Evolutionary conservation across 1,140 invertebrate species (phyloP), one percentile per base, ranked within the genome.

Genomic region (Calephelis nemesis): DNA sequence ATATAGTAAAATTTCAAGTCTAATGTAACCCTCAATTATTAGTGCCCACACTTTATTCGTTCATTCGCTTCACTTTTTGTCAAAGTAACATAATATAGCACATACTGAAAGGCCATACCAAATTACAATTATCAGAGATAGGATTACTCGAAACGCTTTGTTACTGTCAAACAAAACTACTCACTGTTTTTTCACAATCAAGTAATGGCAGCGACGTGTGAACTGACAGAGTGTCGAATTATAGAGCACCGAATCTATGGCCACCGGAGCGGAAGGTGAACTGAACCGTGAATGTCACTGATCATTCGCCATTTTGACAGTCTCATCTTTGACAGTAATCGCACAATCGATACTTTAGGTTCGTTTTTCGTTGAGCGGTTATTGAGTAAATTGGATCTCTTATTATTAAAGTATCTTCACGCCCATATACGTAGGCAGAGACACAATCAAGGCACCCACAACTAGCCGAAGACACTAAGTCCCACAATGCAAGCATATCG

Each of bases 211-310:
- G 10, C 12, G 63, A 52, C 63, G 11, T 47, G 45, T 45, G 66
- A 65, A 74, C 65, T 50, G 66, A 54, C 48, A 69, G 70, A 66
- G 68, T 75, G 77, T 79, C 78, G 70, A 77, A 80, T 80, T 73
- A 75, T 74, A 71, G 67, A 75, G 78, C 74, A 79, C 76, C 73
- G 74, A 80, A 76, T 71, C 75, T 74, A 73, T 60, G 70, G 72
- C 69, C 74, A 78, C 47, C 67, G 74, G 67, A 73, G 74, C 75
- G 74, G 73, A 74, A 73, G 50, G 65, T 63, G 62, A 30, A 72
- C 69, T 69, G 73, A 72, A 70, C 72, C 77, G 76, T 85, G 82
- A 85, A 85, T 83, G 83, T 82, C 83, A 80, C 77, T 60, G 58
- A 68, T 58, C 71, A 63, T 67, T 71, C 71, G 75, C 76, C 76